Evolutionary conservation across 2,888 invertebrate species (phyloP).

Genomic region (Amphimallon solstitiale): DNA sequence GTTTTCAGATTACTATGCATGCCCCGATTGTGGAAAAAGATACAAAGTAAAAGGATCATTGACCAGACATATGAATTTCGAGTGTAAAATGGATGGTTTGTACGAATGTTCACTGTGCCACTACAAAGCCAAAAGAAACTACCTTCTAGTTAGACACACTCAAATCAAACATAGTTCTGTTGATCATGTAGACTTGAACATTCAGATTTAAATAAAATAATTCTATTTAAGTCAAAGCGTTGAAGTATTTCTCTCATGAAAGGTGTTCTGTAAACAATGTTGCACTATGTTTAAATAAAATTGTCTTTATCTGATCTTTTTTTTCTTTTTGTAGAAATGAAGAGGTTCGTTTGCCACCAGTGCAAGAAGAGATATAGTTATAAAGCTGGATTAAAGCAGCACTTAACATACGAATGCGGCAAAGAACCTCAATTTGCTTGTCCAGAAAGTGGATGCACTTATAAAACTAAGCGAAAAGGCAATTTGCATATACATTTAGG

Average conservation of each 20-base stretch:
- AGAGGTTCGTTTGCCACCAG: slow-evolving; percentile 21
- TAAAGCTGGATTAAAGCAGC: slow-evolving; percentile 33
- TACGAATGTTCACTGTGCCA: slow-evolving; percentile 10
- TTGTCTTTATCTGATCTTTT: background rate
- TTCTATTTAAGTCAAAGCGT: too few relatives aligned
- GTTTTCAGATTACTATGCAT: slow-evolving; percentile 22
- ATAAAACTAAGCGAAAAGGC: slow-evolving; percentile 66
- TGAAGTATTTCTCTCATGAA: too few relatives aligned
- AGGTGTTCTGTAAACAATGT: too few relatives aligned
- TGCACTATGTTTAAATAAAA: too few relatives aligned
- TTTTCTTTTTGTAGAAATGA: background rate
- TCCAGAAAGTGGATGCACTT: slow-evolving; percentile 29
- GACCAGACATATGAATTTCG: slow-evolving; percentile 26
- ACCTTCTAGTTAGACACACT: slow-evolving; percentile 17
- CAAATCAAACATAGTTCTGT: background rate
- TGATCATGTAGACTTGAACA: too few relatives aligned
- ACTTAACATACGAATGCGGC: slow-evolving; percentile 61
- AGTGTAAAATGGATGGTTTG: slow-evolving; percentile 19
- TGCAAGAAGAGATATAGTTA: slow-evolving; percentile 40
- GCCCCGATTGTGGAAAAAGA: slow-evolving; percentile 16
- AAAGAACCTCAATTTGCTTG: slow-evolving; percentile 63
- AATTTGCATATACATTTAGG: slow-evolving; percentile 48
- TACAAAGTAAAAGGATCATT: slow-evolving; percentile 31
- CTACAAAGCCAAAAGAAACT: slow-evolving; percentile 28
- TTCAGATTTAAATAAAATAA: too few relatives aligned